Percentiles rank a stretch among this genome's conserved stretches.
Evolutionary conservation across 2,113 vertebrate species (phyloP).

Genomic region (Chloroceryle aenea): DNA sequence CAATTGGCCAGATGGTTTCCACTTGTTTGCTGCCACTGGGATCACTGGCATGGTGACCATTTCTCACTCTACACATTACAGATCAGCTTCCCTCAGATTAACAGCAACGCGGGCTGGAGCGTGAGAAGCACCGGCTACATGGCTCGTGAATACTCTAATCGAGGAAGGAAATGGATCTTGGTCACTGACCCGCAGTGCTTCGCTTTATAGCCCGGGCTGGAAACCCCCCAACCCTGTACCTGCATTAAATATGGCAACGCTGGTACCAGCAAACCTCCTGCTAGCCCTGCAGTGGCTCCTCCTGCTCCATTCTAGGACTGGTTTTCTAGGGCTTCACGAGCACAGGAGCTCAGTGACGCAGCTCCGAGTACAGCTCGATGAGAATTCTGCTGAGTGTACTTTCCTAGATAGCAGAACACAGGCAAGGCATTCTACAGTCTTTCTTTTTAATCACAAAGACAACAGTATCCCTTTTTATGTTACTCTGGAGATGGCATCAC

Average conservation of each 20-base stretch:
- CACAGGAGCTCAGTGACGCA: background rate
- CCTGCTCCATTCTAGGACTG: background rate
- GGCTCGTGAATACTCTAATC: background rate
- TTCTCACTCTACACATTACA: background rate
- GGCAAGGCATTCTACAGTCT: background rate
- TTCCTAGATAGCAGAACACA: background rate
- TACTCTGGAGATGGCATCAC: background rate
- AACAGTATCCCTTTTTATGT: background rate
- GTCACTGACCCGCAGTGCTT: background rate
- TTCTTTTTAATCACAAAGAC: background rate
- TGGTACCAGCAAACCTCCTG: background rate
- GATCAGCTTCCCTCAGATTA: background rate
- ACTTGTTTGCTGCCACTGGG: background rate
- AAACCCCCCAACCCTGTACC: background rate
- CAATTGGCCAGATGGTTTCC: background rate
- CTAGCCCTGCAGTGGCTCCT: background rate
- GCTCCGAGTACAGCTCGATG: background rate
- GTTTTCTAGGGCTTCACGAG: background rate
- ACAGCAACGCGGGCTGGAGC: background rate
- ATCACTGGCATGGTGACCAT: background rate
- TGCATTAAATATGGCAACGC: background rate
- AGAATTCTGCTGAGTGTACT: conserved; percentile 1
- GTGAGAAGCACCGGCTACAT: background rate
- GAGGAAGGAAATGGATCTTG: background rate
- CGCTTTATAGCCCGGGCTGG: background rate